Evolutionary conservation across 2,797 vertebrate genomes (phyloP), one percentile per base, ranked within the genome.

Genomic region (Paramormyrops hopkinsi): DNA sequence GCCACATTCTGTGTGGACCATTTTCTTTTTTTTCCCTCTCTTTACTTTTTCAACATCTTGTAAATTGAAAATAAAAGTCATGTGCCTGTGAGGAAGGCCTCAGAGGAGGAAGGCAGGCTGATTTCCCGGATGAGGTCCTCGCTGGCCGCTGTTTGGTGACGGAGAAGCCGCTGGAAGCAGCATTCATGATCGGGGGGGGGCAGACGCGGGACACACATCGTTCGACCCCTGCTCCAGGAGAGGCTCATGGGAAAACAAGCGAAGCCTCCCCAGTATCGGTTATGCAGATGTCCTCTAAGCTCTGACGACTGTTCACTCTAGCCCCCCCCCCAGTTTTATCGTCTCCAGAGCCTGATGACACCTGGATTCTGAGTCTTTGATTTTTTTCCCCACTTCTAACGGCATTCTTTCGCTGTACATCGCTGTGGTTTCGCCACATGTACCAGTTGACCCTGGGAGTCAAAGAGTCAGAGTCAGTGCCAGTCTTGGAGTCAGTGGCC

Each of bases 131-230:
- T 89, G 88, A 90, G 89, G 90, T 88, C 54, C 91, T 91, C 90
- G n/a, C 88, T 90, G 88, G 33, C 89, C 91, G 62, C 83, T 44
- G 44, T n/a, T 86, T 76, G 46, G 84, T 89, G 79, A n/a, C 56
- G 44, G 88, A 56, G 83, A 90, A 89, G 87, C 87, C 90, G 89
- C 90, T 46, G 48, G 92, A 87, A 91, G 92, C 86, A 92, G 83
- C 84, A 90, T 89, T 88, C 89, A 89, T 86, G 76, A 53, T 37
- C 29, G 9, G 29, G n/a, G 48, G 48, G 90, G 54, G 87, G 6
- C 51, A 89, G 56, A 83, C n/a, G 46, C 12, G 46, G 51, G 88
- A 73, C 14, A 22, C 53, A 85, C 53, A 37, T 69, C 12, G 44
- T 84, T 62, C 69, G 25, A 84, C 33, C 89, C 59, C 53, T 56